Conservation (phyloP, 2,113 vertebrate genomes). For the Platycercus adscitus region DNA sequence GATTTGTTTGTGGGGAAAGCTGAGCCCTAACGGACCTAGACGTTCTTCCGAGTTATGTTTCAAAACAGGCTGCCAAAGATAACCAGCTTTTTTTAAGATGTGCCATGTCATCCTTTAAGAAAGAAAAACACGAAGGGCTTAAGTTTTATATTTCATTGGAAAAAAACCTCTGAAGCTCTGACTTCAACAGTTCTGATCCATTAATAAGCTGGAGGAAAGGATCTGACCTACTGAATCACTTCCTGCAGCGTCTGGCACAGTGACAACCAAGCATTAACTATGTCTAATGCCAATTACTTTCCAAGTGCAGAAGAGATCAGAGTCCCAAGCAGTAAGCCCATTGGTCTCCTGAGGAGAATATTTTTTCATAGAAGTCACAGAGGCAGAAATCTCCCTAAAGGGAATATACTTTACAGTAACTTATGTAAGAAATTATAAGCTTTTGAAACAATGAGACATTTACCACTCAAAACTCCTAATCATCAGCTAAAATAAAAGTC, state of each 20-base stretch:
- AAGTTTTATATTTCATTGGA: not conserved
- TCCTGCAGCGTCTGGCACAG: slow-evolving; percentile 30
- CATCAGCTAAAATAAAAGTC: not conserved
- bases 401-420: not conserved
- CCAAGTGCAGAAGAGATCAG: not conserved
- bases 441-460: slow-evolving; percentile 15
- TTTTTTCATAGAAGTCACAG: not conserved
- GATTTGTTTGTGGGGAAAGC: not conserved
- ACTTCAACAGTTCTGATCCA: not conserved
- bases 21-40: not conserved
- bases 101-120: not conserved
- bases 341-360: not conserved
- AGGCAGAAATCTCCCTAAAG: not conserved
- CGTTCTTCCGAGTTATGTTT: not conserved
- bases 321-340: not conserved
- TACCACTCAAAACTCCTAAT: not conserved
- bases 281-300: not conserved
- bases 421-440: not conserved
- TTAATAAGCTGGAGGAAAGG: not conserved
- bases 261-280: not conserved
- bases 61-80: not conserved
- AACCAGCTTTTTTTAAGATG: not conserved
- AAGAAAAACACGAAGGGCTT: not conserved
- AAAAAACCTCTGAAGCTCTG: not conserved
- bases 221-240: slow-evolving; percentile 22